Percentiles rank a stretch among this genome's conserved stretches.
phyloP scores from a whole-genome alignment of 2,113 vertebrate species.

The Polyodon spathula region DNA sequence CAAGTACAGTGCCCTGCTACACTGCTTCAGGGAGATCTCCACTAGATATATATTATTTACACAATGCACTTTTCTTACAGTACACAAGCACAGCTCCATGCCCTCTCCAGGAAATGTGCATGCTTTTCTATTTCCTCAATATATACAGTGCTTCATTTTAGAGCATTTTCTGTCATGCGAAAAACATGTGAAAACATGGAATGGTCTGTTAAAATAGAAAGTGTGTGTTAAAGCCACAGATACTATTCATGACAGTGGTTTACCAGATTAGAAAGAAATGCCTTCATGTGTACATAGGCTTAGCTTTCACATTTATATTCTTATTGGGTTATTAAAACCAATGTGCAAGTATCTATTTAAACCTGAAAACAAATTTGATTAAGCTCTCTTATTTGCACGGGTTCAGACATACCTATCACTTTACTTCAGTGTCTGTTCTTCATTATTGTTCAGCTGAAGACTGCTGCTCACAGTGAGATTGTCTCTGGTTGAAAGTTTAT shows the following conservation, averaged over 20 bases:
- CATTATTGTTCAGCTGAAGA: constrained; percentile 75
- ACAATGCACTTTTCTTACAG: no score
- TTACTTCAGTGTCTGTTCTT: constrained; percentile 74
- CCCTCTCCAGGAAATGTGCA: no score
- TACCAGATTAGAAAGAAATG: constrained; percentile 47
- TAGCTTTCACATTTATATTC: constrained; percentile 46
- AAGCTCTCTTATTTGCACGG: constrained; percentile 50
- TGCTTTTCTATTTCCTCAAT: no score
- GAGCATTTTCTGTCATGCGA: no score
- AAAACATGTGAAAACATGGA: no score
- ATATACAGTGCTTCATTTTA: no score
- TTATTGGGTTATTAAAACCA: constrained; percentile 64
- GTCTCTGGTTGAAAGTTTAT: constrained; percentile 82
- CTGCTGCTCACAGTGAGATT: constrained; percentile 77
- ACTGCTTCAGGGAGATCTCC: no score
- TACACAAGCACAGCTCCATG: no score
- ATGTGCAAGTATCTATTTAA: constrained; percentile 57
- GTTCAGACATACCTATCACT: constrained; percentile 56
- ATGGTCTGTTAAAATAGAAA: no score
- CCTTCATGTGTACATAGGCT: constrained; percentile 50
- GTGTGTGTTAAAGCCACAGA: no score
- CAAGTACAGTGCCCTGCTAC: no score
- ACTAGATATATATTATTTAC: no score
- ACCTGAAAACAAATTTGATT: constrained; percentile 63
- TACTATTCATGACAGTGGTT: constrained; percentile 21